Conservation (phyloP, 2,113 vertebrate species). For the Oncorhynchus tshawytscha region DNA sequence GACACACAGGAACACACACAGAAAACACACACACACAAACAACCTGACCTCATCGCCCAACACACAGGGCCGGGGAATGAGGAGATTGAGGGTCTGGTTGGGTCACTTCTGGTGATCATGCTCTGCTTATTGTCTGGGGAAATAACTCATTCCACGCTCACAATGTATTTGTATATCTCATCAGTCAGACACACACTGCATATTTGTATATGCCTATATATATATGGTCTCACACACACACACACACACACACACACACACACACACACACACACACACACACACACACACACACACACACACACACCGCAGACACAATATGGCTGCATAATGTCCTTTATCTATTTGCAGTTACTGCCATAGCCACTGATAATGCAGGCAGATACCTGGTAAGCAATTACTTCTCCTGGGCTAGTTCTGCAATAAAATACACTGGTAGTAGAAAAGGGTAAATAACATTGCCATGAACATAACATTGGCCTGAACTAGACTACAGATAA, state of each 20-base stretch:
- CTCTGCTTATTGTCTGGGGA: conserved; percentile 70
- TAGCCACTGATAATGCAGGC: conserved; percentile 69
- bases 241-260: neutral
- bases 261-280: conserved; percentile 3
- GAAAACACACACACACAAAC: conserved; percentile 13
- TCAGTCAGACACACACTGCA: conserved; percentile 34
- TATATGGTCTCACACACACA: conserved; percentile 33
- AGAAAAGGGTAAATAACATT: conserved; percentile 65
- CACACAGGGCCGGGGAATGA: neutral
- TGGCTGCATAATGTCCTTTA: conserved; percentile 74
- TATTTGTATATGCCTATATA: conserved; percentile 18
- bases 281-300: neutral
- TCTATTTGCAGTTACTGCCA: conserved; percentile 75
- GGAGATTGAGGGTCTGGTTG: conserved; percentile 18
- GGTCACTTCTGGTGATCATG: conserved; percentile 70
- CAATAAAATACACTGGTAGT: conserved; percentile 65
- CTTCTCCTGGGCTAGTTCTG: conserved; percentile 50
- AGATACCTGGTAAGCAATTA: conserved; percentile 75
- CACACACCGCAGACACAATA: conserved; percentile 45
- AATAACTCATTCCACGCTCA: conserved; percentile 71
- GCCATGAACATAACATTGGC: conserved; percentile 44
- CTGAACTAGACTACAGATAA: conserved; percentile 53
- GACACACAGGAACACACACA: conserved; percentile 13
- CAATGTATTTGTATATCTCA: conserved; percentile 69
- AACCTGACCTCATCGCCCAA: conserved; percentile 1